Evolutionary conservation across 2,888 invertebrate species (phyloP).

Genomic region (Tenthredo notha): DNA sequence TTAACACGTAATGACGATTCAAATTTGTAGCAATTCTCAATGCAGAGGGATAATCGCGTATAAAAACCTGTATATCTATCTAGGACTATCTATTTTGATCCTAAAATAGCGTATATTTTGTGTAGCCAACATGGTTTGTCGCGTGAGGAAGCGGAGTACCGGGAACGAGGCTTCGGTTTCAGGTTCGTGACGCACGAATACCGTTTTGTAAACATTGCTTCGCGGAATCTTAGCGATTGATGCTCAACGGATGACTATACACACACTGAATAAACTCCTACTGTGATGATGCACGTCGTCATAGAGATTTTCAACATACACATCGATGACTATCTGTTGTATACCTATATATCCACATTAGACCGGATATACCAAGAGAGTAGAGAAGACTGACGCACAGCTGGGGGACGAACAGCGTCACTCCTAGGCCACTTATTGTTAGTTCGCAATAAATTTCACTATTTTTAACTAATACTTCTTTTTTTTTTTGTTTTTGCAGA

Average conservation of each 20-base stretch:
- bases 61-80: neutral
- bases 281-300: neutral
- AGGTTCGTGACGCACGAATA: slow-evolving; percentile 46
- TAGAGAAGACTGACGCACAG: neutral
- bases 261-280: neutral
- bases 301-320: neutral
- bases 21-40: neutral
- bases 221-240: slow-evolving; percentile 41
- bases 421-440: slow-evolving; percentile 7
- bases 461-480: neutral
- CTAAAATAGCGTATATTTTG: slow-evolving; percentile 2
- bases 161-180: slow-evolving; percentile 30
- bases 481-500: too few relatives aligned
- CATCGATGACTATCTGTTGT: neutral
- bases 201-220: slow-evolving; percentile 39
- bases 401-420: neutral
- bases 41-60: neutral
- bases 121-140: neutral
- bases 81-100: neutral
- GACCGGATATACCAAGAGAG: neutral
- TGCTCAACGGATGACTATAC: slow-evolving; percentile 12
- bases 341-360: neutral
- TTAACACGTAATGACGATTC: neutral
- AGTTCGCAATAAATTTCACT: slow-evolving; percentile 18
- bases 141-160: slow-evolving; percentile 35